Conservation (phyloP, 2,797 vertebrate genomes). For the Spea hammondii region DNA sequence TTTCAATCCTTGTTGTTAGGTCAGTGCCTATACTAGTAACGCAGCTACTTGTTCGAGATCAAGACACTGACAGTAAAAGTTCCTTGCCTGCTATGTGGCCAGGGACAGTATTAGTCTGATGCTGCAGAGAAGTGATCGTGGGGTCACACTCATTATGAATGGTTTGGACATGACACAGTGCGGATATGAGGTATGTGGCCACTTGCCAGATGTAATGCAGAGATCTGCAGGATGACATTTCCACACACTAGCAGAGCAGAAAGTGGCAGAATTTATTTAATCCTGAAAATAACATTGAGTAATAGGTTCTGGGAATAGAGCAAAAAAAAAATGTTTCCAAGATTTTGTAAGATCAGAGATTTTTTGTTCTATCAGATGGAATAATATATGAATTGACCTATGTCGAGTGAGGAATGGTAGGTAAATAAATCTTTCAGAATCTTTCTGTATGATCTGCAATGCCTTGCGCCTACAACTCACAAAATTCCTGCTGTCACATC, state of each 20-base stretch:
- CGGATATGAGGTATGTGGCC: constrained; percentile 51
- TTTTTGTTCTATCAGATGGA: constrained; percentile 15
- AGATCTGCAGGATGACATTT: constrained; percentile 52
- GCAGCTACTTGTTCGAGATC: constrained; percentile 22
- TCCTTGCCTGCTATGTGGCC: constrained; percentile 31
- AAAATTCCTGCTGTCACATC: background rate
- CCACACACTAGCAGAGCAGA: constrained; percentile 44
- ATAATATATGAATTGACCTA: constrained; percentile 28
- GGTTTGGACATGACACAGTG: constrained; percentile 50
- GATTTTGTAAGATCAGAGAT: constrained; percentile 21
- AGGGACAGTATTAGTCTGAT: constrained; percentile 41
- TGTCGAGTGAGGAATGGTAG: background rate
- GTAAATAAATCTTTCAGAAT: constrained; percentile 29
- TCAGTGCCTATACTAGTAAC: constrained; percentile 24
- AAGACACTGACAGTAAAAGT: constrained; percentile 33
- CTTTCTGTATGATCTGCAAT: constrained; percentile 20
- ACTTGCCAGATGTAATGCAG: constrained; percentile 50
- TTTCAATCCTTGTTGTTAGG: background rate
- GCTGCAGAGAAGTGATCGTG: constrained; percentile 46
- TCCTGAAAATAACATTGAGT: constrained; percentile 28
- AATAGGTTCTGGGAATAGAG: constrained; percentile 51
- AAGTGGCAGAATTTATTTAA: constrained; percentile 49
- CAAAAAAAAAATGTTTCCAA: constrained; percentile 28
- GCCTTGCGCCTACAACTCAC: background rate
- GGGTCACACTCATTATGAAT: constrained; percentile 52